Conservation (phyloP, 1,140 invertebrate species). For the Pachyrhynchus sulphureomaculatus region DNA sequence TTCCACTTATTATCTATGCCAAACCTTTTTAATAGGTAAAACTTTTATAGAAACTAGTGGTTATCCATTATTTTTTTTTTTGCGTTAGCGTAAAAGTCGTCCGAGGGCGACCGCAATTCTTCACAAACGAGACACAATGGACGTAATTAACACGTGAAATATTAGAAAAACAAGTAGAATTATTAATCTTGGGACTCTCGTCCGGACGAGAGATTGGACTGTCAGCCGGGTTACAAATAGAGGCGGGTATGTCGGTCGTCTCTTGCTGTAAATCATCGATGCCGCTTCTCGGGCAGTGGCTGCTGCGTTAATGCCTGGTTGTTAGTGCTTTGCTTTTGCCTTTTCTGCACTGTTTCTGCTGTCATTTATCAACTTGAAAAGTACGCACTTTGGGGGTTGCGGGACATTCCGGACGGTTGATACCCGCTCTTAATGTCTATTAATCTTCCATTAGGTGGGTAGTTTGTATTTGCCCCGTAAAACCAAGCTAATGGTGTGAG, state of each 20-base stretch:
- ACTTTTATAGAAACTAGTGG: too few species aligned
- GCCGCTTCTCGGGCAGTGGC: constrained; percentile 2
- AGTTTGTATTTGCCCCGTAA: background rate
- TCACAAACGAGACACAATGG: constrained; percentile 26
- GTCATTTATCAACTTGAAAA: constrained; percentile 17
- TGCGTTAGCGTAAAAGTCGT: background rate
- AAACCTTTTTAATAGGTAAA: too few species aligned
- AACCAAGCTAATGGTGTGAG: background rate
- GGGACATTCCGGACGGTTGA: background rate
- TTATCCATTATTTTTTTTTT: too few species aligned
- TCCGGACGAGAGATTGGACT: constrained; percentile 27
- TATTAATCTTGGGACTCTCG: constrained; percentile 30
- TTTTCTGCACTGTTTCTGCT: constrained; percentile 9
- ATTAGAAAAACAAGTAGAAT: constrained; percentile 35
- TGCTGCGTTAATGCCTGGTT: constrained; percentile 18
- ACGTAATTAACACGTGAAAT: constrained; percentile 35
- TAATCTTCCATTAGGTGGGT: constrained; percentile 12
- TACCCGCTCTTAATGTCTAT: constrained; percentile 13
- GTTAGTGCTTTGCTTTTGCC: constrained; percentile 12
- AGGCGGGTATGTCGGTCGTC: constrained; percentile 21
- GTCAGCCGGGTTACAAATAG: constrained; percentile 32
- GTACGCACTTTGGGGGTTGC: constrained; percentile 5
- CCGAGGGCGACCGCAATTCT: constrained; percentile 22
- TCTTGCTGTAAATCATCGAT: constrained; percentile 26
- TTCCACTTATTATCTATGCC: too few species aligned